Evolutionary conservation across 92 coral and sea anemone species (phyloP).

Genomic region (Zoanthus solanderi): DNA sequence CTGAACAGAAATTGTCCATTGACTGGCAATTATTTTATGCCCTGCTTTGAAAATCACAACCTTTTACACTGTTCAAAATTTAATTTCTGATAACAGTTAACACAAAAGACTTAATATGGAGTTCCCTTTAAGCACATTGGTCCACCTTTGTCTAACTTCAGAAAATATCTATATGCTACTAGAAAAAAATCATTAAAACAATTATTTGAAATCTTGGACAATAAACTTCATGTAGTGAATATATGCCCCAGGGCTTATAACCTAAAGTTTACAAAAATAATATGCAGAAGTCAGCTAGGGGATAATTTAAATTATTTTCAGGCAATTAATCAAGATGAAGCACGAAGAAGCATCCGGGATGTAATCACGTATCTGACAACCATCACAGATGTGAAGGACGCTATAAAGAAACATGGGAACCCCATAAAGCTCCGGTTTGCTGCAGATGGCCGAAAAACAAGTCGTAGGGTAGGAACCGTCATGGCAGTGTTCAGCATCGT

Average conservation of each 20-base stretch:
- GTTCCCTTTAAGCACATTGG: not conserved
- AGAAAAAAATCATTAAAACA: not conserved
- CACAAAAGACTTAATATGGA: too few species aligned
- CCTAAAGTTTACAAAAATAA: too few species aligned
- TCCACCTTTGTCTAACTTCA: not conserved
- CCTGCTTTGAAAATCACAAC: too few species aligned
- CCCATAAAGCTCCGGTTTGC: conserved; percentile 58
- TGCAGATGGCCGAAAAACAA: conserved; percentile 67
- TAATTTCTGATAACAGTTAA: too few species aligned
- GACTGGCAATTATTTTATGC: too few species aligned
- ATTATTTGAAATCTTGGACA: not conserved
- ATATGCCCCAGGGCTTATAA: too few species aligned
- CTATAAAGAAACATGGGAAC: conserved; percentile 17
- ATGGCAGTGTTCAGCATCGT: conserved; percentile 67
- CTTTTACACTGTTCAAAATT: too few species aligned
- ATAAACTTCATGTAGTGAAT: too few species aligned
- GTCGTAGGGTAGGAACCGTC: conserved; percentile 61
- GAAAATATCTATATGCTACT: not conserved
- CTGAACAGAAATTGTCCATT: too few species aligned
- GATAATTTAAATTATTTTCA: too few species aligned
- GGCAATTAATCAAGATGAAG: conserved; percentile 43
- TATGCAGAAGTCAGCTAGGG: too few species aligned
- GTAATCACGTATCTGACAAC: conserved; percentile 23
- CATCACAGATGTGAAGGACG: not conserved
- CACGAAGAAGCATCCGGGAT: conserved; percentile 14